Base-by-base conservation (phyloP, 2,113 vertebrate genomes). In the Hymenochirus boettgeri region DNA sequence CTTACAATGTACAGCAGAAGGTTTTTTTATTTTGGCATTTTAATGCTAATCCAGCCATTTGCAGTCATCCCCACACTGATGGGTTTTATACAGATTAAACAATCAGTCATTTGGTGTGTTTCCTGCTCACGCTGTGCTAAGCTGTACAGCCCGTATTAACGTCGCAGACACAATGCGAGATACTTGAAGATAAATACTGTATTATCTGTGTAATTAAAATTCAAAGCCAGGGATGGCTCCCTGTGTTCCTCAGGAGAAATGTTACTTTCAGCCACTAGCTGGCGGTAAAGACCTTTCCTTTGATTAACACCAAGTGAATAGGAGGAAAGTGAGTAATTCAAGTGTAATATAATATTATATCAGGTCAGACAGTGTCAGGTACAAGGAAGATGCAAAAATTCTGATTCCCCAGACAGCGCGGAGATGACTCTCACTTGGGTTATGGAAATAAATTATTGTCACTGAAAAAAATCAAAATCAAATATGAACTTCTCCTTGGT, bases 271-370 rank as follows among this genome's bases (percentile, higher is more conserved):
- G 18, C 56, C 64, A 58, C 55, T 58, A 66, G 64, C 64, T 66
- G 64, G 54, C 64, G 59, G 64, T 59, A 52, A 31, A 58, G 27
- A 9, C 46, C 64, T 42, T 42, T n/a, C 15, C 3, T n/a, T n/a
- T 5, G 39, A 15, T 5, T 6, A 1, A 13, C 39, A 15, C 39
- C 39, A n/a, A 1, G 15, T 42, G 6, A 42, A 46, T 10, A 25
- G 11, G 4, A 39, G 52, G 15, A 56, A 26, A 57, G 22, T 19
- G 21, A 13, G 51, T 18, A 51, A 50, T 33, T 50, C 18, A 21
- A 19, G 13, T 52, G 6, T 25, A 55, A 18, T 8, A 24, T 15
- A 54, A 54, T 5, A 27, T 62, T 54, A 54, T n/a, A 15, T 13
- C 22, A 37, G 27, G 46, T 17, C 25, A 18, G 19, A 33, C 7